A percentile compares a stretch with the other conserved stretches of the same genome.
Evolutionary conservation across 2,888 invertebrate genomes (phyloP).

Genomic region (Empis stercorea): DNA sequence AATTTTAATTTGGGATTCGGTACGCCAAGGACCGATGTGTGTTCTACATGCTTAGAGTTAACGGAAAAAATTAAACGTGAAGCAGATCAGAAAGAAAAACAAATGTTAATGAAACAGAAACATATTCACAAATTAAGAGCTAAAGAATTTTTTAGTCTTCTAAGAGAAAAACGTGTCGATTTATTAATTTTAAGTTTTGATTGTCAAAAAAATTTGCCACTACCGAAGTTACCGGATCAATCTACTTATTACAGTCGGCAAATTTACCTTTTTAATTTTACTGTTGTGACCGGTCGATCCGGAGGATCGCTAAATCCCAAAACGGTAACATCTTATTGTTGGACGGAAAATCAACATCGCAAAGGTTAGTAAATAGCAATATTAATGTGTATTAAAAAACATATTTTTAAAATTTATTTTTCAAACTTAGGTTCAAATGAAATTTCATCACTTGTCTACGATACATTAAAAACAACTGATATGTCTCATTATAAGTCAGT

Average conservation of each 20-base stretch:
- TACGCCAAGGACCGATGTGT: constrained; percentile 11
- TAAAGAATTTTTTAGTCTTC: constrained; percentile 5
- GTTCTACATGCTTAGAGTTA: constrained; percentile 10
- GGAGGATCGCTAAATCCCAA: constrained; percentile 11
- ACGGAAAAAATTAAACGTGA: constrained; percentile 7
- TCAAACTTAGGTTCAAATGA: constrained; percentile 15
- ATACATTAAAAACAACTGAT: constrained; percentile 10
- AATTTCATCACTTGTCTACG: constrained; percentile 21
- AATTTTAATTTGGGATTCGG: constrained; percentile 17
- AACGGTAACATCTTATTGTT: constrained; percentile 18
- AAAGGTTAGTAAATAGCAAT: constrained; percentile 14
- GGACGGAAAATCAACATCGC: constrained; percentile 20
- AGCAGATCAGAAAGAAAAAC: constrained; percentile 7
- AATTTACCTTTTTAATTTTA: constrained; percentile 20
- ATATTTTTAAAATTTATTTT: no score
- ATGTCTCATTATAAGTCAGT: constrained; percentile 10
- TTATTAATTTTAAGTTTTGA: constrained; percentile 19
- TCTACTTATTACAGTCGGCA: constrained; percentile 21
- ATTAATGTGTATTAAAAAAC: no score
- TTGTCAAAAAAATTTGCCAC: constrained; percentile 21
- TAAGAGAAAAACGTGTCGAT: constrained; percentile 8
- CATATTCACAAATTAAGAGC: constrained; percentile 15
- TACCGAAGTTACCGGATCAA: constrained; percentile 23
- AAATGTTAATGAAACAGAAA: constrained; percentile 15
- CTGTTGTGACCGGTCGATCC: constrained; percentile 16